Percentiles rank a stretch among this genome's conserved stretches.
These are phyloP conservation scores for Lasioglossum lativentre DNA, from an alignment of 2,888 invertebrate genomes.

Conservation along the genomic window DNA sequence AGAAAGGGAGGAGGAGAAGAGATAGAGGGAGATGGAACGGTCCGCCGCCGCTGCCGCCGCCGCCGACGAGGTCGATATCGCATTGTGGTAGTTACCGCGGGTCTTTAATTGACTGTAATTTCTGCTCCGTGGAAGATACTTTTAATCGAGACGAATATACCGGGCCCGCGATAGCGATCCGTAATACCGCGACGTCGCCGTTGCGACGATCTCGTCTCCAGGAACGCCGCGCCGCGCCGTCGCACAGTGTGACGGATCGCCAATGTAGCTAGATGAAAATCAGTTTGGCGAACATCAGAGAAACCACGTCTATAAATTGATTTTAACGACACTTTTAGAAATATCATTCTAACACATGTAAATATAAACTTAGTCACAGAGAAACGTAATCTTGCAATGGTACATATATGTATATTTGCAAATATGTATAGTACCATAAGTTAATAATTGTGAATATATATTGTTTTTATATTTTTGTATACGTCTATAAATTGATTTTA, in stretches of 20 bases:
- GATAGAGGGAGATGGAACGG: slow-evolving; percentile 16
- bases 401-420: no score
- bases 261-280: background rate
- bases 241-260: background rate
- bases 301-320: background rate
- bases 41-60: no score
- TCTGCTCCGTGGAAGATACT: slow-evolving; percentile 58
- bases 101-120: slow-evolving; percentile 78
- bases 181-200: background rate
- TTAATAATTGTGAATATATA: no score
- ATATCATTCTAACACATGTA: no score
- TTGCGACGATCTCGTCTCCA: background rate
- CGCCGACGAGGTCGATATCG: slow-evolving; percentile 70
- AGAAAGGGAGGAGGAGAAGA: background rate
- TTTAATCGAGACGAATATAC: slow-evolving; percentile 41
- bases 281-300: background rate
- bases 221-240: background rate
- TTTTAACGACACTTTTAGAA: background rate
- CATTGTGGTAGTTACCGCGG: slow-evolving; percentile 63
- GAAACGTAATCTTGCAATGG: no score
- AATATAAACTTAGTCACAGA: no score
- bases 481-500: no score
- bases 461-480: no score
- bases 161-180: background rate
- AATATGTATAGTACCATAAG: no score